phyloP scores from a whole-genome alignment of 2,113 vertebrate species.

The Toxostoma redivivum region DNA sequence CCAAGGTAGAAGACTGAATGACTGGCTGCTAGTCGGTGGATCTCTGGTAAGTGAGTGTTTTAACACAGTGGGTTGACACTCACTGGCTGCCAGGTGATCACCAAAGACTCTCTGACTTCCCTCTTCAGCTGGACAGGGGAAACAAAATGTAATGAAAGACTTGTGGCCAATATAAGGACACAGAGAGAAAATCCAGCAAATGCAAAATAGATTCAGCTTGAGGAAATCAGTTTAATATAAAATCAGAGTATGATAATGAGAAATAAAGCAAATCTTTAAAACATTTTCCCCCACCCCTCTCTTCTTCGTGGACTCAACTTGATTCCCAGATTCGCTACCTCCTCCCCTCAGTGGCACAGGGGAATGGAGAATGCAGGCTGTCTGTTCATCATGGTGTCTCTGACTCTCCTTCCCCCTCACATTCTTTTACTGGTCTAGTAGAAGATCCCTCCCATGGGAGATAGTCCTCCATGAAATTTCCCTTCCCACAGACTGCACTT shows the following conservation, averaged over 20 bases:
- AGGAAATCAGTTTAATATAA: not conserved
- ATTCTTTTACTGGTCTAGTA: not conserved
- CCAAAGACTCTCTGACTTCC: not conserved
- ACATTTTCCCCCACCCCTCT: not conserved
- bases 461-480: not conserved
- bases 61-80: not conserved
- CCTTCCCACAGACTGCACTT: not conserved
- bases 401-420: not conserved
- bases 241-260: not conserved
- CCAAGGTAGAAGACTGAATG: not conserved
- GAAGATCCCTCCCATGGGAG: not conserved
- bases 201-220: not conserved
- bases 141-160: not conserved
- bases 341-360: not conserved
- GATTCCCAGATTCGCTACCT: not conserved
- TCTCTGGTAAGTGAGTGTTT: not conserved
- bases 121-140: not conserved
- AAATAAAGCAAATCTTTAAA: not conserved
- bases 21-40: not conserved
- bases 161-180: not conserved
- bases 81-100: not conserved
- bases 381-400: not conserved
- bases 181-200: not conserved
- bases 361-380: not conserved
- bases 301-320: not conserved